Conservation (phyloP, 2,113 vertebrate genomes). For the Crotophaga sulcirostris region DNA sequence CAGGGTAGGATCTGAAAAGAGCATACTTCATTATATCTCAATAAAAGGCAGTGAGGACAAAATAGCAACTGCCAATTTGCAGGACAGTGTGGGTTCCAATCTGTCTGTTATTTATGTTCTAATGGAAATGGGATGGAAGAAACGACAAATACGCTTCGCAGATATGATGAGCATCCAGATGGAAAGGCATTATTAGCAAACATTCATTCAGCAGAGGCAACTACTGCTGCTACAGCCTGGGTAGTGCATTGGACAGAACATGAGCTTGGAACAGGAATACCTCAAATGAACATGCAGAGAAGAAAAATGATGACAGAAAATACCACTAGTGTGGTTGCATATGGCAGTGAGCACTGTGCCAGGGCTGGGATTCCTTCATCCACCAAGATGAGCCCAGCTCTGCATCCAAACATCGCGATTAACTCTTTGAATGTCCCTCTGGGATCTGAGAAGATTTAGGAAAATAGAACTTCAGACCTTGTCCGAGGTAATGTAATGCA, state of each 20-base stretch:
- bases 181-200: slow-evolving; percentile 16
- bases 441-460: background rate
- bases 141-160: background rate
- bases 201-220: background rate
- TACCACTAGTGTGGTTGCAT: background rate
- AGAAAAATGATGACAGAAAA: background rate
- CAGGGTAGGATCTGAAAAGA: background rate
- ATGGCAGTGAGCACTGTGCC: background rate
- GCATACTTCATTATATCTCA: background rate
- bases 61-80: slow-evolving; percentile 9
- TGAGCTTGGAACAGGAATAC: background rate
- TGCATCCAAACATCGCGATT: background rate
- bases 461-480: background rate
- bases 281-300: background rate
- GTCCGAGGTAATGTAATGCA: background rate
- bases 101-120: background rate
- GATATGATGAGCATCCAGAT: background rate
- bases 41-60: slow-evolving; percentile 11
- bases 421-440: background rate
- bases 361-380: slow-evolving; percentile 25
- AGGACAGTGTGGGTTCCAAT: background rate
- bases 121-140: background rate
- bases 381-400: background rate
- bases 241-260: background rate
- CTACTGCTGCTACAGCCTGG: slow-evolving; percentile 7